Evolutionary conservation across 2,797 vertebrate species (phyloP), one percentile per base, ranked within the genome.

Genomic region (Tragopan temminckii): DNA sequence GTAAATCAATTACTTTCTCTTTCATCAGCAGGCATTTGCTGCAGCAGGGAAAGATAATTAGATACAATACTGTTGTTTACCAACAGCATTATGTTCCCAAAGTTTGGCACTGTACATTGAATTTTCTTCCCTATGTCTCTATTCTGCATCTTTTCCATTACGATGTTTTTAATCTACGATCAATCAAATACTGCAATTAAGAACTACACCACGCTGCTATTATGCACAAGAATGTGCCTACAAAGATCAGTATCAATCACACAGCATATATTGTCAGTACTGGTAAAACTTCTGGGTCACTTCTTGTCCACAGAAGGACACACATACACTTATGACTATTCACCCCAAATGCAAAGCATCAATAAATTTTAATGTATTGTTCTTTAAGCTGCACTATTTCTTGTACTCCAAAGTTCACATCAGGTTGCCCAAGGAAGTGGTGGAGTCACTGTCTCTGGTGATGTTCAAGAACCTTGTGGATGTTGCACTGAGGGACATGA

Each of bases 1-100:
- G 81, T 92, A 95, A 97, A 97, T 97, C 97, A 97, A 95, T 97
- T 95, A 97, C 92, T 76, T 95, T 70, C 85, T 80, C 82, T 95
- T 89, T 82, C 94, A 89, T 92, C 94, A 96, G 92, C 93, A 95
- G 86, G 89, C 87, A 96, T 94, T 96, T 97, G 86, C 80, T 97
- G 89, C 74, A 88, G 88, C 94, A 94, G 93, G 80, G 31, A 20
- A 88, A 71, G 90, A 94, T 97, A 97, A 97, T 97, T 94, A 96
- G 81, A 82, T 7, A 50, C 48, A 75, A 93, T 86, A 23, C 11
- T 79, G 52, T 66, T 96, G 76, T 81, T 94, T 95, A 94, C 77
- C 80, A 95, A 94, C 46, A 90, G 55, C 62, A 95, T 66, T 64
- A 89, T 59, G 31, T 36, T 85, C 29, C 82, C 63, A 35, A 95